Base-by-base conservation (phyloP, 2,113 vertebrate genomes). In the Willisornis vidua region DNA sequence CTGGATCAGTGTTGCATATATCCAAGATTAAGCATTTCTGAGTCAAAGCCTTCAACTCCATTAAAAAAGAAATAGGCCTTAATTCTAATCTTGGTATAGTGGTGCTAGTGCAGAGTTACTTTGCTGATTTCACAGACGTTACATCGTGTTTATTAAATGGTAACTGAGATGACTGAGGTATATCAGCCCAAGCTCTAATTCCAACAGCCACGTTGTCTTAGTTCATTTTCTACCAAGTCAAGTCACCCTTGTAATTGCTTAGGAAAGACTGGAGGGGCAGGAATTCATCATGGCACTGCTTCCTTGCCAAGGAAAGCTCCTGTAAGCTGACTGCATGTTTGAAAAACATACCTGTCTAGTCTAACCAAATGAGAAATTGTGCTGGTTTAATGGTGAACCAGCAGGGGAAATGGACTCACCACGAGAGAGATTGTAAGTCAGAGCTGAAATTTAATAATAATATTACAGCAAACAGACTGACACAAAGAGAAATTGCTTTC, bases 31-130 rank as follows among this genome's bases (percentile, higher is more conserved):
- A 67, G 55, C 62, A 20, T n/a, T 88, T 95, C 65, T 81, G 61
- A 94, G 62, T 74, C 49, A 94, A 96, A 95, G 51, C 74, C 82
- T 91, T 90, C 85, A 95, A 94, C 75, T 83, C 72, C 14, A 49
- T 89, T 96, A 89, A 68, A 70, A 84, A 88, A 80, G 57, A 92
- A 89, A 89, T 72, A 90, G 41, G 80, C 82, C 54, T 93, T 87
- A 74, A 81, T 41, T 92, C 68, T 77, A 74, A 81, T 86, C 65
- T 87, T 43, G 20, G 22, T 51, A 20, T 26, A 48, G 87, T 19
- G 31, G 48, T 61, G 61, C 57, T 49, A 61, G n/a, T 12, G 39
- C 10, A 3, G 20, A 54, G 35, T 88, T 73, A 43, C 63, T 90
- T 65, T 52, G 37, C 58, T 63, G 49, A 71, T 92, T 92, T 91